Evolutionary conservation across 2,797 vertebrate genomes (phyloP).

Genomic region (Neostethus bicornis): DNA sequence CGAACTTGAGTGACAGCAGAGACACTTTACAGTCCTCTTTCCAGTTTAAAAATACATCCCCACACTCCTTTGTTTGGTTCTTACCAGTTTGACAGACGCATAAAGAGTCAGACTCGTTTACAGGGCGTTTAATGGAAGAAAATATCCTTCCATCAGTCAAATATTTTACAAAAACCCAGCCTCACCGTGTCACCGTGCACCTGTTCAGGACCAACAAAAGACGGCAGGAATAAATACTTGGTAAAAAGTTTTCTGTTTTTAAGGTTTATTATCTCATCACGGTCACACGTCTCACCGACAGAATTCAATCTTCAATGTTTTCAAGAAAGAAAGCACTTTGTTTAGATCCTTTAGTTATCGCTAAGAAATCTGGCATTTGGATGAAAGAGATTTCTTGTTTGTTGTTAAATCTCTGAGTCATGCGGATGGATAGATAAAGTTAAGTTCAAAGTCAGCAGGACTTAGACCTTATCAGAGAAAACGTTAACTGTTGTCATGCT

Average conservation of each 20-base stretch:
- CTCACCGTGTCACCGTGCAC: not conserved
- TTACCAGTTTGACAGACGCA: constrained; percentile 6
- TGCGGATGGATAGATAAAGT: not conserved
- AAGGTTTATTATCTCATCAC: not conserved
- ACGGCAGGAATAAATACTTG: not conserved
- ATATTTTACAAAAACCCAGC: not conserved
- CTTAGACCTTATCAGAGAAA: not conserved
- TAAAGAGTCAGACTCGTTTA: constrained; percentile 7
- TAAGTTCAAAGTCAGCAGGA: not conserved
- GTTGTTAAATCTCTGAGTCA: not conserved
- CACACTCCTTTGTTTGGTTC: constrained; percentile 11
- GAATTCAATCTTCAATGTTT: not conserved
- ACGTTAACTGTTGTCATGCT: not conserved
- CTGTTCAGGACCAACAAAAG: not conserved
- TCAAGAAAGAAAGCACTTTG: not conserved
- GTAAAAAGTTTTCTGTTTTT: not conserved
- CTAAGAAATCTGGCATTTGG: not conserved
- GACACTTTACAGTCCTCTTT: constrained; percentile 37
- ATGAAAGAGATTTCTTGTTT: not conserved
- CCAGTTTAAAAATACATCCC: constrained; percentile 16
- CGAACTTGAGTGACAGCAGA: constrained; percentile 51
- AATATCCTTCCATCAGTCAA: too few species aligned
- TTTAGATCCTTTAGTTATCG: not conserved
- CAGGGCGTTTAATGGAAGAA: not conserved
- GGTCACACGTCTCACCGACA: not conserved